Evolutionary conservation across 2,113 vertebrate species (phyloP).

Genomic region (Notarius quadriscutis): DNA sequence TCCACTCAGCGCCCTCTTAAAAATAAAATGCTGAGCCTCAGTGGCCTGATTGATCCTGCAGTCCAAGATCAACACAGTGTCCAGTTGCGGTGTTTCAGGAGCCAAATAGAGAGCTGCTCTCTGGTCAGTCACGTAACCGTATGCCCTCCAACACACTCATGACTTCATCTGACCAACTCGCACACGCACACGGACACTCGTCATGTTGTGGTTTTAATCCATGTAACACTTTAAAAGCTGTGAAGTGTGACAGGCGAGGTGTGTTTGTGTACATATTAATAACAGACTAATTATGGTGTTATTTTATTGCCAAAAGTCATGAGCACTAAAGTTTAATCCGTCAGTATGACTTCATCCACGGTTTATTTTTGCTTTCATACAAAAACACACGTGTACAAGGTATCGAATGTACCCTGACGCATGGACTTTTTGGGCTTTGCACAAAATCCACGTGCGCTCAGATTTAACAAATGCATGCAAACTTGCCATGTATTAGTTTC

Average conservation of each 20-base stretch:
- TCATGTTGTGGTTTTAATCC: background rate
- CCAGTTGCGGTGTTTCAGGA: conserved; percentile 22
- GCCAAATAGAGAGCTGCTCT: conserved; percentile 25
- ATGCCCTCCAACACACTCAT: background rate
- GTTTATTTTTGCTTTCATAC: background rate
- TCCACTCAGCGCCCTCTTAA: conserved; percentile 30
- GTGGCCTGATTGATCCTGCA: conserved; percentile 36
- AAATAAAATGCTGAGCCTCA: conserved; percentile 24
- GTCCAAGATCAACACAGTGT: conserved; percentile 44
- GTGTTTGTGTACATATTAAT: conserved; percentile 27
- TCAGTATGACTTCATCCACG: background rate
- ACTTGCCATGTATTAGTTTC: background rate
- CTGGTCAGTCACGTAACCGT: conserved; percentile 15
- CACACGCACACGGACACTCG: background rate
- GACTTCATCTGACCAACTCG: conserved; percentile 21
- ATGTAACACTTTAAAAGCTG: background rate
- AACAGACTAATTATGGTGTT: background rate
- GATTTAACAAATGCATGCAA: background rate
- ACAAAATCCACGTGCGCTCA: background rate
- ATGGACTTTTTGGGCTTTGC: background rate
- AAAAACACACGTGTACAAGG: background rate
- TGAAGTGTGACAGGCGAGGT: background rate
- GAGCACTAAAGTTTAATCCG: background rate
- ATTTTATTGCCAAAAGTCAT: background rate
- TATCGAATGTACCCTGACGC: background rate